Conservation (phyloP, 2,113 vertebrate genomes). For the Anoplopoma fimbria region DNA sequence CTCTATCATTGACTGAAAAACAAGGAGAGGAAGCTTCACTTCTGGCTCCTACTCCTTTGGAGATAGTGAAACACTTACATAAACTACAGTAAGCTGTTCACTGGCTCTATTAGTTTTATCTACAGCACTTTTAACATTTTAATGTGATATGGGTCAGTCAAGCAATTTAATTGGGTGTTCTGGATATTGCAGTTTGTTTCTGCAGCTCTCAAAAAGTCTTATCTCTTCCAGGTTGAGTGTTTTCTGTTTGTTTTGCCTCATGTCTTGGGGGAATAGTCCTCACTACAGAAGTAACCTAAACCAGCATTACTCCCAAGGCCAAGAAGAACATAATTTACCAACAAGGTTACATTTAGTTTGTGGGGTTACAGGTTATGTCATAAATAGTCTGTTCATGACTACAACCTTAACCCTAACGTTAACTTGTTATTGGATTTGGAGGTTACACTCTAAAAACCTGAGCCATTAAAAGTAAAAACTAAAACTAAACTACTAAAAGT, state of each 20-base stretch:
- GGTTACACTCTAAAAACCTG: neutral
- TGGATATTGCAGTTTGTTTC: conserved; percentile 25
- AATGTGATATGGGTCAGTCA: neutral
- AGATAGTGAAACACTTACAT: neutral
- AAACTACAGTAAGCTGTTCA: neutral
- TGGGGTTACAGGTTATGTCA: neutral
- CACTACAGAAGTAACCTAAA: neutral
- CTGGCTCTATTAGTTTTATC: neutral
- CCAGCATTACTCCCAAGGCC: neutral
- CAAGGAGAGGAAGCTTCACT: conserved; percentile 21
- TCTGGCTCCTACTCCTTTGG: conserved; percentile 1
- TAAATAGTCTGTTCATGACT: neutral
- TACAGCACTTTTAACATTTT: neutral
- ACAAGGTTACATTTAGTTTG: neutral
- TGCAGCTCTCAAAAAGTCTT: neutral
- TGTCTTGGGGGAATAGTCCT: neutral
- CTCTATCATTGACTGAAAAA: conserved; percentile 30
- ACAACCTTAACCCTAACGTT: neutral
- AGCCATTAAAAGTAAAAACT: neutral
- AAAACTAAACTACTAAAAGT: neutral
- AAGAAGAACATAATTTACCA: neutral
- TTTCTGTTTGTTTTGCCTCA: conserved; percentile 43
- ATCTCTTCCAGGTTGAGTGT: conserved; percentile 33
- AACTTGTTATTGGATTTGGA: neutral
- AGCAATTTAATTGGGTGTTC: conserved; percentile 3